These are phyloP conservation scores for Elachura formosa DNA, from an alignment of 2,113 vertebrate genomes.

Conservation along the genomic window DNA sequence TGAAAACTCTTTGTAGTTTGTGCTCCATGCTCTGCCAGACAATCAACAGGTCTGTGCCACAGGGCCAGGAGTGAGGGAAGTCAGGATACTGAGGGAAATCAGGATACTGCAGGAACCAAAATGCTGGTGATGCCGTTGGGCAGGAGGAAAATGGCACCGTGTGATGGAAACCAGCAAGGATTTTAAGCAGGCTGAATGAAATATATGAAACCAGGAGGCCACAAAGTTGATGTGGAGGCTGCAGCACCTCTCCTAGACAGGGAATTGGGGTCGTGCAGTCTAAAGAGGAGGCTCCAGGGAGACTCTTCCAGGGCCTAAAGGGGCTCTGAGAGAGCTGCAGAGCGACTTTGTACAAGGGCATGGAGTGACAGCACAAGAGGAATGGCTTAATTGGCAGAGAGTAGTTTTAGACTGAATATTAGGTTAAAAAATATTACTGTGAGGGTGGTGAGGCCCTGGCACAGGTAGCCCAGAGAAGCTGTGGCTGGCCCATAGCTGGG, in stretches of 20 bases:
- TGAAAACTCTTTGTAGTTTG: not conserved
- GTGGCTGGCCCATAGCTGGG: not conserved
- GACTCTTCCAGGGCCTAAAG: not conserved
- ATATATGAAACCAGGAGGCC: not conserved
- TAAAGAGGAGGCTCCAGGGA: not conserved
- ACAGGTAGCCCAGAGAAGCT: not conserved
- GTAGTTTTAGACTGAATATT: not conserved
- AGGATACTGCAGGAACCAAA: not conserved
- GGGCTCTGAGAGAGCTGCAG: not conserved
- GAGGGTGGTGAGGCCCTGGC: not conserved
- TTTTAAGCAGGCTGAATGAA: not conserved
- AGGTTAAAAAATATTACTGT: not conserved
- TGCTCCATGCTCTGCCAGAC: not conserved
- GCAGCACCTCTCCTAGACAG: not conserved
- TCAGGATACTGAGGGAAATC: not conserved
- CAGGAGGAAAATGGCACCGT: not conserved
- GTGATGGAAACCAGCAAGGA: not conserved
- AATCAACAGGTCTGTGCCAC: not conserved
- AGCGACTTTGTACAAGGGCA: not conserved
- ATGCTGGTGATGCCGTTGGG: not conserved
- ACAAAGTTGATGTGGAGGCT: not conserved
- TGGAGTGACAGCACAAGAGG: not conserved
- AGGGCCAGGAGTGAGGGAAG: not conserved
- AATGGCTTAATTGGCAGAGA: not conserved
- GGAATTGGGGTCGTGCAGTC: no score